Evolutionary conservation across 1,140 invertebrate genomes (phyloP).

Genomic region (Drosophila yakuba): DNA sequence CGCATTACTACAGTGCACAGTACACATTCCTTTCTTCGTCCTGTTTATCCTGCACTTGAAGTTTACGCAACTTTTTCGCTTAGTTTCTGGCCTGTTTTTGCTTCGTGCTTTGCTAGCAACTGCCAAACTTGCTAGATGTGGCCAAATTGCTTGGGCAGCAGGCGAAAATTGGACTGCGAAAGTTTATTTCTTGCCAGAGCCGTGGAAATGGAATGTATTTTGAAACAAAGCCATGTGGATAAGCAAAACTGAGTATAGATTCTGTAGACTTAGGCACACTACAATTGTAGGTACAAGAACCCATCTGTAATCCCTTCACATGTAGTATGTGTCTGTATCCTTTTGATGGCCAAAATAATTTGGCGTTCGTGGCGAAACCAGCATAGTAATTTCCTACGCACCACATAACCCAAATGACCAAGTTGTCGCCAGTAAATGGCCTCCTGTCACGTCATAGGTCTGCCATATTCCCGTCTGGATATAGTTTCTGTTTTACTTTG

Average conservation of each 20-base stretch:
- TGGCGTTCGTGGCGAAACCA: slow-evolving; percentile 15
- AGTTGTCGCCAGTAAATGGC: slow-evolving; percentile 75
- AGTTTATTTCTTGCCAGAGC: too few species aligned
- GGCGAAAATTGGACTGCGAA: slow-evolving; percentile 20
- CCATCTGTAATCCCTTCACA: not conserved
- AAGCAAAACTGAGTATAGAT: too few species aligned
- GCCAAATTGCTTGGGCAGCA: slow-evolving; percentile 37
- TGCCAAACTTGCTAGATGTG: slow-evolving; percentile 67
- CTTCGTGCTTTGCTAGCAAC: slow-evolving; percentile 58
- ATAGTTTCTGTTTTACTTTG: too few species aligned
- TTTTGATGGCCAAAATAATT: slow-evolving; percentile 22
- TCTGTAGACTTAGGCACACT: too few species aligned
- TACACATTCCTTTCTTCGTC: slow-evolving; percentile 34
- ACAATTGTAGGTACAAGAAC: too few species aligned
- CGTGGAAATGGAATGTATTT: not conserved
- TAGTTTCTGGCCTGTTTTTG: slow-evolving; percentile 42
- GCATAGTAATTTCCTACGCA: slow-evolving; percentile 65
- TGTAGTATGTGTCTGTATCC: slow-evolving; percentile 1
- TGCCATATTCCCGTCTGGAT: slow-evolving; percentile 8
- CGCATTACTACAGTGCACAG: slow-evolving; percentile 13
- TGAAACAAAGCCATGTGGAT: not conserved
- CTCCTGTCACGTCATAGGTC: slow-evolving; percentile 67
- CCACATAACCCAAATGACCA: slow-evolving; percentile 68
- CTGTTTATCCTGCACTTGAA: slow-evolving; percentile 61
- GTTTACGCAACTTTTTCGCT: slow-evolving; percentile 66